Percentiles rank a stretch among this genome's conserved stretches.
phyloP scores from a whole-genome alignment of 92 coral and sea anemone genomes.

The Zoanthus gigantus region DNA sequence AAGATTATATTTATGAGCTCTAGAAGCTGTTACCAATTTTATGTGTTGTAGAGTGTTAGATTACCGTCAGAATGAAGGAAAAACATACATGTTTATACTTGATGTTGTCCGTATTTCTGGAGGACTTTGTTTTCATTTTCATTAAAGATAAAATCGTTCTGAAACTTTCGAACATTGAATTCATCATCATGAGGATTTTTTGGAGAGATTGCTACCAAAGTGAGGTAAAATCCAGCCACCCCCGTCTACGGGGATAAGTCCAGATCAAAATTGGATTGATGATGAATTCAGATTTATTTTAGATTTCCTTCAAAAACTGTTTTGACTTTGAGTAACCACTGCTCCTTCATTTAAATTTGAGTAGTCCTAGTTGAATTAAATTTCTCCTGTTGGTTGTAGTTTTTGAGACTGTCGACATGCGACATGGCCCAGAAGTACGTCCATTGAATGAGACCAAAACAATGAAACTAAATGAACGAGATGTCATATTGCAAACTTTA shows the following conservation, averaged over 20 bases:
- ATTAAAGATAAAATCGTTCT: not conserved
- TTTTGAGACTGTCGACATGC: too few species aligned
- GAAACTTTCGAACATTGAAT: not conserved
- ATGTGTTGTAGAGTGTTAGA: slow-evolving; percentile 7
- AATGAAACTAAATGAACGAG: too few species aligned
- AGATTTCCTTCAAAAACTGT: not conserved
- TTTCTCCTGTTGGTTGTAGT: too few species aligned
- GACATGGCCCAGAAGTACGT: too few species aligned
- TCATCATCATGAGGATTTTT: too few species aligned
- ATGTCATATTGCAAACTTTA: too few species aligned
- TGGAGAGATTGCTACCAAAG: too few species aligned
- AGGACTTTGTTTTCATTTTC: not conserved
- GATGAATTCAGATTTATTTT: not conserved
- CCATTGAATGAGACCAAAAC: too few species aligned
- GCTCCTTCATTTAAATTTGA: not conserved
- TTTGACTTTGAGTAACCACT: not conserved
- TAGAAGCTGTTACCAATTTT: not conserved
- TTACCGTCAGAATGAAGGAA: not conserved
- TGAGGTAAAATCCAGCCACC: too few species aligned
- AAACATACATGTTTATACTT: not conserved
- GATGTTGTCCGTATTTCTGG: not conserved
- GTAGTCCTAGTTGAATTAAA: not conserved
- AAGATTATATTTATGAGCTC: not conserved
- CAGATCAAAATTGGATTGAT: too few species aligned
- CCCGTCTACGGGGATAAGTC: too few species aligned